These are phyloP conservation scores for Strigamia crassipes DNA, from an alignment of 2,888 invertebrate genomes.

Conservation along the genomic window DNA sequence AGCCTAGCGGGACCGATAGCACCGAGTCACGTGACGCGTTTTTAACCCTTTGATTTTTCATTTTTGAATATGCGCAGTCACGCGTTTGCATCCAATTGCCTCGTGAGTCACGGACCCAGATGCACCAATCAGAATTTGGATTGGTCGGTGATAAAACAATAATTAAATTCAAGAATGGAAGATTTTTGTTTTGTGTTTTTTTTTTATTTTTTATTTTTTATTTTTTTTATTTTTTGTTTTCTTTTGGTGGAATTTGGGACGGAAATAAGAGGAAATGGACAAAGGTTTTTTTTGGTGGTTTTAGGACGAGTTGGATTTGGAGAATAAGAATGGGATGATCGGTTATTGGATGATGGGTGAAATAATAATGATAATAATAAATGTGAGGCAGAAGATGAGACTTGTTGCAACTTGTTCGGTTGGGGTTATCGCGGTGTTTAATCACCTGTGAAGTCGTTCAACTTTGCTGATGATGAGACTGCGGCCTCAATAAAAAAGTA, in stretches of 20 bases:
- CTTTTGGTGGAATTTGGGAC: no score
- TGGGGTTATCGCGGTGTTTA: slow-evolving; percentile 18
- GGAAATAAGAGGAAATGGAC: no score
- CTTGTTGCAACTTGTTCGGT: neutral
- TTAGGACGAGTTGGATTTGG: neutral
- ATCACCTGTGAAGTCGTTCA: slow-evolving; percentile 30
- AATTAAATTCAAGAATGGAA: neutral
- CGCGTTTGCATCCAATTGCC: slow-evolving; percentile 19
- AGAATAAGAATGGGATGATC: neutral
- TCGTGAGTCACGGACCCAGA: neutral
- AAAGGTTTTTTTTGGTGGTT: no score
- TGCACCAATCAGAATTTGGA: neutral
- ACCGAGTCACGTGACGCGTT: slow-evolving; percentile 23
- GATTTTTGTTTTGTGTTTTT: neutral
- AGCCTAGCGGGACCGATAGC: neutral
- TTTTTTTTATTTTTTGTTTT: no score
- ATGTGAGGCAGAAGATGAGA: neutral
- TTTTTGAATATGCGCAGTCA: slow-evolving; percentile 7
- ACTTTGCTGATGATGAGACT: slow-evolving; percentile 27
- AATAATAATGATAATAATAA: neutral
- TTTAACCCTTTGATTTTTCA: neutral
- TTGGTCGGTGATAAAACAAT: neutral
- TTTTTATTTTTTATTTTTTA: no score
- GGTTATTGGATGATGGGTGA: neutral
- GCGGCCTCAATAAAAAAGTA: slow-evolving; percentile 1